Base-by-base conservation (phyloP, 2,888 invertebrate genomes). In the Ochropacha duplaris region DNA sequence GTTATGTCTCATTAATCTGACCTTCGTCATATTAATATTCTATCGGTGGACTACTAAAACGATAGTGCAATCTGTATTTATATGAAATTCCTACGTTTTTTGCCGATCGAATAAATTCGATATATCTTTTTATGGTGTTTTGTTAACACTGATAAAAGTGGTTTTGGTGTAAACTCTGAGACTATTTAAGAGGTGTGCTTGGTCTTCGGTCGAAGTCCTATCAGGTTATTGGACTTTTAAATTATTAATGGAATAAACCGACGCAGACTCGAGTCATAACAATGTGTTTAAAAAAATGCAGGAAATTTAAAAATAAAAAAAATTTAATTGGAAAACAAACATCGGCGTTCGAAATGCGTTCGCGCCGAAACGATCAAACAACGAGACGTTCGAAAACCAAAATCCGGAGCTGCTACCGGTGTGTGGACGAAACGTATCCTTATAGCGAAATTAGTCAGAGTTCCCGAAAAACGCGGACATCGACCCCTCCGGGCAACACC, bases 391-490 rank as follows among this genome's bases (percentile, higher is more conserved):
- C 75, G 76, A 61, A 72, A 75, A 71, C 65, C 75, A 77, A 77
- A 44, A 44, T 6, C 44, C 44, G 69, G 77, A 72, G 81, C 79
- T 73, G 81, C 78, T 76, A 75, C 76, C 71, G 74, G 58, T 72
- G 65, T 66, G 71, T 74, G 68, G n/a, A 36, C 79, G 74, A 79
- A 83, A 81, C 76, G 79, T 75, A 84, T 86, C 84, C 84, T 83
- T 88, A 87, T 81, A 78, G 78, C 75, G 67, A 84, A 88, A 91
- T 92, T 91, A 92, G 89, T 91, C 91, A 92, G 88, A 84, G 80
- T 87, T 92, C 92, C 91, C 90, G 89, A 91, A 92, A 90, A 89
- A 81, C 75, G 74, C 83, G 90, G 88, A 77, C 88, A 75, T 76
- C 83, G 90, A 92, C 87, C 92, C 85, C 83, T 77, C 78, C 69